Conservation (phyloP, 2,113 vertebrate species). For the Falcunculus frontatus region DNA sequence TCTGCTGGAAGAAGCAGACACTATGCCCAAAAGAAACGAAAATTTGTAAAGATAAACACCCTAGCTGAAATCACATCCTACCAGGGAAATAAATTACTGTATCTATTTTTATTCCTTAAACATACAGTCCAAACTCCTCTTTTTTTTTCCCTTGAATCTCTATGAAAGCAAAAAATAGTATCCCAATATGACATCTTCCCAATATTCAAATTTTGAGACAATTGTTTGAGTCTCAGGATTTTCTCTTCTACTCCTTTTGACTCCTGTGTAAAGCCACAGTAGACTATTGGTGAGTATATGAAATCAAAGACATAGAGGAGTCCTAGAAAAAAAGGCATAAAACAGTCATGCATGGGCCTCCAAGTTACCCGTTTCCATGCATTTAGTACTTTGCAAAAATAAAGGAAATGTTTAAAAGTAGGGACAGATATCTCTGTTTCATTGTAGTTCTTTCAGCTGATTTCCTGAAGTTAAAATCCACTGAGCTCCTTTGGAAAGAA, state of each 20-base stretch:
- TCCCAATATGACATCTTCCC: not conserved
- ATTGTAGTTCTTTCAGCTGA: not conserved
- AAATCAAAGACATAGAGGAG: not conserved
- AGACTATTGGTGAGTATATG: not conserved
- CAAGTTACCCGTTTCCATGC: not conserved
- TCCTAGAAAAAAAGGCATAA: not conserved
- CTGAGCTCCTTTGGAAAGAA: not conserved
- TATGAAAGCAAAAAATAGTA: not conserved
- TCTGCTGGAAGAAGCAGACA: not conserved
- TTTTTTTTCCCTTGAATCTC: not conserved
- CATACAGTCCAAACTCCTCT: not conserved
- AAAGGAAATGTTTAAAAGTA: not conserved
- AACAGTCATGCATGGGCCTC: not conserved
- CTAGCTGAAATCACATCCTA: not conserved
- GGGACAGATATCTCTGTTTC: not conserved
- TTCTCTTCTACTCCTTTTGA: not conserved
- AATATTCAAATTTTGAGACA: not conserved
- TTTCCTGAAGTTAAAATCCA: conserved; percentile 1
- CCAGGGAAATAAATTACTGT: not conserved
- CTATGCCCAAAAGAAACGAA: not conserved
- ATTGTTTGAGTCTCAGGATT: not conserved
- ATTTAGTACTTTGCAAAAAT: not conserved
- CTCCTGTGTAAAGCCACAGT: not conserved
- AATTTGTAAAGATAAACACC: not conserved
- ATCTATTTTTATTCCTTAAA: not conserved